Conservation (phyloP, 1,140 invertebrate species). For the Drosophila takahashii region DNA sequence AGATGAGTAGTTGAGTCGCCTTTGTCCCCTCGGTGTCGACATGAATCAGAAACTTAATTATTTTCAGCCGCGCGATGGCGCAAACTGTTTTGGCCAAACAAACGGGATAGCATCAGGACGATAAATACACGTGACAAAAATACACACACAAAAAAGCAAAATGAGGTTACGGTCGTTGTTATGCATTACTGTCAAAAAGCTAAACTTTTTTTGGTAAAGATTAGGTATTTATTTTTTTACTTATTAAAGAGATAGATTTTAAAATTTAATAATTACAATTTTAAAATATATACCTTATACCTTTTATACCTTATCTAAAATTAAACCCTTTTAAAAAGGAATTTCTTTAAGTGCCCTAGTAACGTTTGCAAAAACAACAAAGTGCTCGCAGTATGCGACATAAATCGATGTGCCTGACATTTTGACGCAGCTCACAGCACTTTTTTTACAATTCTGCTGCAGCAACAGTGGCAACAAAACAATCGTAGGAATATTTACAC, state of each 20-base stretch:
- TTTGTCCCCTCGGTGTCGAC: conserved; percentile 69
- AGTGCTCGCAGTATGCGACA: conserved; percentile 34
- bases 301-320: too few relatives aligned
- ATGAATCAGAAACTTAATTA: conserved; percentile 83
- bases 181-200: background rate
- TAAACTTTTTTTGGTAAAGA: too few relatives aligned
- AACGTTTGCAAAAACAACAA: conserved; percentile 26
- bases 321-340: background rate
- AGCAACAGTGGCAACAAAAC: conserved; percentile 46
- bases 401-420: conserved; percentile 69
- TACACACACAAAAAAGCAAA: background rate
- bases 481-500: conserved; percentile 77
- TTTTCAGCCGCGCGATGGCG: conserved; percentile 71
- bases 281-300: too few relatives aligned
- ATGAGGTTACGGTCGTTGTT: background rate
- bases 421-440: conserved; percentile 71
- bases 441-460: conserved; percentile 58
- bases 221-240: too few relatives aligned
- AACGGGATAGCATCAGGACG: conserved; percentile 31
- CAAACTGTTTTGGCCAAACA: conserved; percentile 65
- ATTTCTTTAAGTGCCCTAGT: conserved; percentile 3
- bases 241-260: too few relatives aligned
- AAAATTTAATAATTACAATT: too few relatives aligned
- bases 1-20: conserved; percentile 62
- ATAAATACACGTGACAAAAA: background rate